Conservation (phyloP, 1,140 invertebrate genomes). For the Nebria ingens region DNA sequence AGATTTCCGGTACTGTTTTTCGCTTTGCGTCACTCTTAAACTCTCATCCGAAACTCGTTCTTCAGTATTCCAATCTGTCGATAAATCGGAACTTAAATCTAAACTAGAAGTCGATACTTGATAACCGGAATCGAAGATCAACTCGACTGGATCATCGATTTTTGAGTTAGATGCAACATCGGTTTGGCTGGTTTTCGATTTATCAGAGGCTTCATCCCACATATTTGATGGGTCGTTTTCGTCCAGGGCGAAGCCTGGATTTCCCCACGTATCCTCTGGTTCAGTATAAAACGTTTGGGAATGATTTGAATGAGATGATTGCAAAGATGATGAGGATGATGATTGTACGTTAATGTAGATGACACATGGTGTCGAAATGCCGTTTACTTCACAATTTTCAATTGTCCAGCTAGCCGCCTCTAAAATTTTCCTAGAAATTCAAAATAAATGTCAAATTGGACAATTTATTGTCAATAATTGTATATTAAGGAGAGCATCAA, state of each 20-base stretch:
- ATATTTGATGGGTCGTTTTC: no score
- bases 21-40: neutral
- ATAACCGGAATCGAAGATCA: constrained; percentile 40
- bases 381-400: constrained; percentile 19
- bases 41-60: neutral
- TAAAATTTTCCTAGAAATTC: constrained; percentile 21
- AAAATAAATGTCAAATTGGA: neutral
- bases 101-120: constrained; percentile 36
- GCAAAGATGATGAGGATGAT: no score
- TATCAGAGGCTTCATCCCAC: no score
- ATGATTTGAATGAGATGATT: no score
- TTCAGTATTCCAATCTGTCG: neutral
- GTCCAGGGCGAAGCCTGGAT: neutral
- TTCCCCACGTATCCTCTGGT: neutral
- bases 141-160: constrained; percentile 26
- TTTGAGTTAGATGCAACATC: no score
- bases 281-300: no score
- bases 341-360: no score
- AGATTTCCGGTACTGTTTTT: constrained; percentile 23
- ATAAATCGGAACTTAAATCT: constrained; percentile 31
- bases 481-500: no score
- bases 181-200: no score
- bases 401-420: constrained; percentile 23
- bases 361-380: constrained; percentile 21
- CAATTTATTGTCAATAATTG: no score